Base-by-base conservation (phyloP, 30 jellyfish, hydroid and myxozoan genomes). In the Turritopsis rubra region DNA sequence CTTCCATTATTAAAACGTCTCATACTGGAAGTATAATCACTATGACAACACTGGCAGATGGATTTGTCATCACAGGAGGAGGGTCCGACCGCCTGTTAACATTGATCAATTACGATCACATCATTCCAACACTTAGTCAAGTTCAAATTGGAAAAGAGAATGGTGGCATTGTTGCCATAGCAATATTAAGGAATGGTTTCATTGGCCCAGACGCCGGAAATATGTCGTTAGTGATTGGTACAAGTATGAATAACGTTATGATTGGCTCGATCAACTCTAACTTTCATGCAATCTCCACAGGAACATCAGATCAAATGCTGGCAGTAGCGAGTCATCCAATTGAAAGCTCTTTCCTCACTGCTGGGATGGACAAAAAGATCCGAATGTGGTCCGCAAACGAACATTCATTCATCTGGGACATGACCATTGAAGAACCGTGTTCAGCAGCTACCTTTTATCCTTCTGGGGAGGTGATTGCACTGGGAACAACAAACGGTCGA, bases 401-500 rank as follows among this genome's bases (percentile, higher is more conserved):
- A 28, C 80, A 83, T 22, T 29, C 90, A 16, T 27, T 28, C 28
- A 0, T 72, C 65, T 83, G 90, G 90, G 87, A 73, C 27, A 20
- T 54, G 29, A 83, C 0, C 20, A 73, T 72, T 20, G 54, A 26
- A 1, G 29, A 52, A 21, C 60, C 66, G 26, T 83, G 80, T 31
- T 80, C 95, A 1, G 83, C 93, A n/a, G 87, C 85, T 25, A 82
- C 94, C 0, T 86, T 86, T 83, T 81, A 91, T 75, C 93, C 97
- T 0, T 53, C 83, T 65, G 97, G 95, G 22, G 85, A 83, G 41
- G 88, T 91, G 20, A 53, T 86, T 25, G 97, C 95, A 0, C 85
- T 86, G 53, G 97, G 96, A 8, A 91, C 89, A 76, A 52, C 95
- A 20, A 66, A 91, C 0, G 97, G 97, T 26, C 87, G 94, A 17